Conservation (phyloP, 1,140 invertebrate genomes). For the Aphaenogaster ashmeadi region DNA sequence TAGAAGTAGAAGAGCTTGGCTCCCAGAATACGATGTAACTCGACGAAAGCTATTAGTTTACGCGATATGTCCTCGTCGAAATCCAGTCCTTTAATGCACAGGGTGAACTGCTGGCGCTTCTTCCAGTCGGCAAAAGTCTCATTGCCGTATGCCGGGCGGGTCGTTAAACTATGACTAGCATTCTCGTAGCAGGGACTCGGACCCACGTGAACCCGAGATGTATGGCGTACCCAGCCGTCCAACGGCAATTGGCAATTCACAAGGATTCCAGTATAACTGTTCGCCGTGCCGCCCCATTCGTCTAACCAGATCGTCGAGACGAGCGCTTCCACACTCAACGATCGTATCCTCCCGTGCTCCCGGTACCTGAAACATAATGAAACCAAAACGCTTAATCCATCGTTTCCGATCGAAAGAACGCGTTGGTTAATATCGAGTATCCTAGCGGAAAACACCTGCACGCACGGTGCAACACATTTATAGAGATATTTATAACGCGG, state of each 20-base stretch:
- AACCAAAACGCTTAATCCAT: constrained; percentile 30
- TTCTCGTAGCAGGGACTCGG: constrained; percentile 78
- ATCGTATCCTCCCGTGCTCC: constrained; percentile 69
- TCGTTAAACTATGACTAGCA: constrained; percentile 85
- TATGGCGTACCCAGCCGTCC: constrained; percentile 61
- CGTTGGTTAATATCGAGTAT: constrained; percentile 11
- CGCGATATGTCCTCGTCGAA: constrained; percentile 89
- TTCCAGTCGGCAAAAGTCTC: constrained; percentile 9
- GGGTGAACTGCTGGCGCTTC: constrained; percentile 86
- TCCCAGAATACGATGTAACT: constrained; percentile 90
- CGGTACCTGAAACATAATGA: constrained; percentile 77
- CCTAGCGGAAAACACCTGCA: neutral
- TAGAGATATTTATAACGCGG: constrained; percentile 31
- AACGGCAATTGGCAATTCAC: constrained; percentile 82
- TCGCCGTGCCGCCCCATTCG: constrained; percentile 80
- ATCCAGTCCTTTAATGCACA: constrained; percentile 92
- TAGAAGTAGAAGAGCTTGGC: constrained; percentile 90
- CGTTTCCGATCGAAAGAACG: constrained; percentile 8
- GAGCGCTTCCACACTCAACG: constrained; percentile 82
- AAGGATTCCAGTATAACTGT: constrained; percentile 82
- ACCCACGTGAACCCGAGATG: constrained; percentile 79
- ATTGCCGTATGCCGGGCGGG: constrained; percentile 57
- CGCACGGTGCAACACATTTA: neutral
- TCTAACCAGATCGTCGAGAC: constrained; percentile 84
- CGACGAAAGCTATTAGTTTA: constrained; percentile 90